Evolutionary conservation across 1,140 invertebrate genomes (phyloP).

Genomic region (Dryas iulia): DNA sequence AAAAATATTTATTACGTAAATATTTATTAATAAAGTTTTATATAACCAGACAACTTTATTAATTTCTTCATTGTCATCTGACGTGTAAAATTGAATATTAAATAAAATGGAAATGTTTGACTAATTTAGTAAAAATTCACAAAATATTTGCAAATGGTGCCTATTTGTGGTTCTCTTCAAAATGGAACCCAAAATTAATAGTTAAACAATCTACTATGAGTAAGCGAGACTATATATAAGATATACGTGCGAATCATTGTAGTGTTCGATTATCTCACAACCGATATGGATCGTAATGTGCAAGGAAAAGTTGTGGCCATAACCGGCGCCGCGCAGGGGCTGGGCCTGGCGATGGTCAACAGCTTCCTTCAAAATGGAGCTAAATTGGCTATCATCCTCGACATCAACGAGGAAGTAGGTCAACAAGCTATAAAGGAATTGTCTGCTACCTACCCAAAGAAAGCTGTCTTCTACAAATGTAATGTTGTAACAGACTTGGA

Average conservation of each 20-base stretch:
- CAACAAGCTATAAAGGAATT: not conserved
- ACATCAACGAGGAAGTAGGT: constrained; percentile 57
- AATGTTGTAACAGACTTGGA: constrained; percentile 76
- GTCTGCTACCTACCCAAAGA: constrained; percentile 1
- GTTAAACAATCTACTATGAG: not conserved
- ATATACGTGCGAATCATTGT: constrained; percentile 1
- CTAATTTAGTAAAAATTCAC: not conserved
- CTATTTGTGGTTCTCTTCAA: not conserved
- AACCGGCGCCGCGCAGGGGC: constrained; percentile 45
- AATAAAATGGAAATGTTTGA: not conserved
- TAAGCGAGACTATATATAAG: not conserved
- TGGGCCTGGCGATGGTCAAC: constrained; percentile 47
- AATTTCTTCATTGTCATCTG: not conserved
- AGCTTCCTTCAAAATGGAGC: constrained; percentile 42
- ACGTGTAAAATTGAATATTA: not conserved
- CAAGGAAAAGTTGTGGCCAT: constrained; percentile 44
- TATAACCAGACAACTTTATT: no score
- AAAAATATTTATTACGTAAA: no score
- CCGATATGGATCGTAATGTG: constrained; percentile 38
- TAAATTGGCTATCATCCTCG: constrained; percentile 58
- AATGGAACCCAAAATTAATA: not conserved
- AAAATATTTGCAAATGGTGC: not conserved
- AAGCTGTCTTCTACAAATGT: constrained; percentile 73
- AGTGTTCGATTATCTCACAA: not conserved
- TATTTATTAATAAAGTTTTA: no score